These are phyloP conservation scores for Podarcis raffonei DNA, from an alignment of 2,113 vertebrate genomes.

Conservation along the genomic window DNA sequence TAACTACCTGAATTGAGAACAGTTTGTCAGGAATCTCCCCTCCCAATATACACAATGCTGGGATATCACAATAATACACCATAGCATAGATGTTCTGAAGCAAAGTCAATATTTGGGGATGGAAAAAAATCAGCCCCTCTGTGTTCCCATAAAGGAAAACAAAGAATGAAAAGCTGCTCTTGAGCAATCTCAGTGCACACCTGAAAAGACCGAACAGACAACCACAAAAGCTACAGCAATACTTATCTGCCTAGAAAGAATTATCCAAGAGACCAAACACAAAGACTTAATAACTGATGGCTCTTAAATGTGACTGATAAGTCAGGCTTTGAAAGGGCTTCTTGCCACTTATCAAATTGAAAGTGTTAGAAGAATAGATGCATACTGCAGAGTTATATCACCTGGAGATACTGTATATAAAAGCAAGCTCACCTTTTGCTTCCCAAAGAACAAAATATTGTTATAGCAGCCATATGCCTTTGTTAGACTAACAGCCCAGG, in stretches of 20 bases:
- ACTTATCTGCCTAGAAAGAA: slow-evolving; percentile 66
- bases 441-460: neutral
- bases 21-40: neutral
- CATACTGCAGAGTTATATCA: slow-evolving; percentile 27
- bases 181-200: slow-evolving; percentile 40
- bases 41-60: neutral
- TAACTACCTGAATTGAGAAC: neutral
- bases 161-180: slow-evolving; percentile 22
- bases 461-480: neutral
- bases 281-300: slow-evolving; percentile 22
- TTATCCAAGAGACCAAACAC: slow-evolving; percentile 25
- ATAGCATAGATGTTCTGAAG: neutral
- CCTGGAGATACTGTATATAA: neutral
- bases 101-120: neutral
- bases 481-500: neutral
- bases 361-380: slow-evolving; percentile 36
- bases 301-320: slow-evolving; percentile 64
- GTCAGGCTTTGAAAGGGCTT: neutral
- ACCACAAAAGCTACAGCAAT: slow-evolving; percentile 49
- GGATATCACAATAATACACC: neutral
- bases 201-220: slow-evolving; percentile 50
- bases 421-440: too few relatives aligned
- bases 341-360: slow-evolving; percentile 37
- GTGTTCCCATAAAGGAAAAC: neutral
- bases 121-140: neutral